Evolutionary conservation across 2,113 vertebrate species (phyloP), one percentile per base, ranked within the genome.

Genomic region (Rhea americana): DNA sequence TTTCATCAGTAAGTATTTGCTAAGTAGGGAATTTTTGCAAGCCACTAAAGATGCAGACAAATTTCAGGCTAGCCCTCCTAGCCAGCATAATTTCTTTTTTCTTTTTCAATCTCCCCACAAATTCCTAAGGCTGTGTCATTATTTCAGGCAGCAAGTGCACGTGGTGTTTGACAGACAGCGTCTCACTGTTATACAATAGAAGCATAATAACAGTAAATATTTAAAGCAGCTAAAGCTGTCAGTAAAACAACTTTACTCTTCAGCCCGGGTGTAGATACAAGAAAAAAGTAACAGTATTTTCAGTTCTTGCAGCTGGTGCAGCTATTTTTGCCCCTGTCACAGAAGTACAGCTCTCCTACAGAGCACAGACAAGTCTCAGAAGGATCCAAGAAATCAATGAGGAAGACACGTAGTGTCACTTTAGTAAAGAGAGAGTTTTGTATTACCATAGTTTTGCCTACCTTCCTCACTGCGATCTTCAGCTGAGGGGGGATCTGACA

Each of bases 31-130:
- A 11, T 67, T 66, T 67, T 50, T 62, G 35, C 10, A 41, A 66
- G 63, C 51, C 21, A 16, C 15, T 24, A 55, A 56, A 51, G 59
- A 18, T 47, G 43, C 8, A 13, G 47, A 62, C 22, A 32, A 18
- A 41, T 32, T 39, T 56, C 59, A 71, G 41, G 20, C 39, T 5
- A 30, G 26, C 51, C 51, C 24, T 76, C 41, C 25, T 71, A 58
- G 37, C 16, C 47, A 51, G 9, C 11, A 14, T 2, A 0, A 5
- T n/a, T 6, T 30, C 22, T 19, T 51, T 26, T 10, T 8, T n/a
- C 7, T 26, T 53, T 84, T 73, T 68, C 45, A 58, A 35, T n/a
- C 43, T 58, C 59, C 53, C 48, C 43, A 2, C 41, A 43, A 4
- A 77, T 87, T 77, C n/a, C 59, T 61, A 43, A 71, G 77, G 67